A percentile compares a stretch with the other conserved stretches of the same genome.
Evolutionary conservation across 2,888 invertebrate genomes (phyloP).

Genomic region (Sphaeridia pumilis): DNA sequence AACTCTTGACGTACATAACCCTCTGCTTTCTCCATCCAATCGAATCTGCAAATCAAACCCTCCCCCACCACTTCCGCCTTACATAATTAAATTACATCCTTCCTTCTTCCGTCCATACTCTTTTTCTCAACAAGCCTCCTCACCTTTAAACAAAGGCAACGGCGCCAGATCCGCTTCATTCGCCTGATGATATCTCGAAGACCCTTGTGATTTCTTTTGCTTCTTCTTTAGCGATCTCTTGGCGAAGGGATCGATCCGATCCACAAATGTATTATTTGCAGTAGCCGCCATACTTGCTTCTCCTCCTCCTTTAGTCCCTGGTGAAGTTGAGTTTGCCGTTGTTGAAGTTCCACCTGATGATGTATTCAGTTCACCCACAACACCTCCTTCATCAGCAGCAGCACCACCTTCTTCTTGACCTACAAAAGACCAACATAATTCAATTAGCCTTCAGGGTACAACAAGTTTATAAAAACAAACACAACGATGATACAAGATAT

Average conservation of each 20-base stretch:
- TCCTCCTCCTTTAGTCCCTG: not conserved
- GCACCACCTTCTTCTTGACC: constrained; percentile 1
- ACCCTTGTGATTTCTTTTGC: constrained; percentile 97
- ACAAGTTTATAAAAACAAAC: no score
- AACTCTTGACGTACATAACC: no score
- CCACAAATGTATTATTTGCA: constrained; percentile 64
- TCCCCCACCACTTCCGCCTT: no score
- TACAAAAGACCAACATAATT: not conserved
- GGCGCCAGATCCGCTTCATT: constrained; percentile 95
- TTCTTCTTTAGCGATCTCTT: constrained; percentile 97
- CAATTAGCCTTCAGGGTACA: no score
- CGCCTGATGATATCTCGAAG: constrained; percentile 94
- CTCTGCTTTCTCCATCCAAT: no score
- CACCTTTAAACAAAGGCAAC: constrained; percentile 94
- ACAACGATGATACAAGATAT: no score
- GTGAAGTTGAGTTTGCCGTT: no score
- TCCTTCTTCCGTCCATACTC: no score
- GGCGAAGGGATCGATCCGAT: constrained; percentile 98
- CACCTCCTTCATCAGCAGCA: constrained; percentile 11
- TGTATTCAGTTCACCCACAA: constrained; percentile 5
- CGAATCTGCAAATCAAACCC: no score
- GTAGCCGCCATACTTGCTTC: constrained; percentile 34
- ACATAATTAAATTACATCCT: no score
- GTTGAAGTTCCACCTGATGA: not conserved
- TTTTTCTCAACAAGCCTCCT: no score